Evolutionary conservation across 2,797 vertebrate species (phyloP), one percentile per base, ranked within the genome.

Genomic region (Neomorphus geoffroyi): DNA sequence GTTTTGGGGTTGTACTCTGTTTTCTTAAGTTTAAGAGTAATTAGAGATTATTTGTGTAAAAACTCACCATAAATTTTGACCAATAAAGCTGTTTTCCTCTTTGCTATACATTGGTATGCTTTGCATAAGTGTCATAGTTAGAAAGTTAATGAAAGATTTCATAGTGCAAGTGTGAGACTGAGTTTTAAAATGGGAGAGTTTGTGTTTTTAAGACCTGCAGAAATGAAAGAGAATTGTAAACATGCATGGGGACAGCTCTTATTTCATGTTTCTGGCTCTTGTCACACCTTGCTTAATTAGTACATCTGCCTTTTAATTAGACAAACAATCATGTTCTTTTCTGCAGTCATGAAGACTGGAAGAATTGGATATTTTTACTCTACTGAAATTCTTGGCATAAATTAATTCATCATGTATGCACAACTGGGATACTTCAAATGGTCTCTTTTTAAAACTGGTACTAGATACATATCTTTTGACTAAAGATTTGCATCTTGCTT

Each of bases 221-320:
- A 66, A 91, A 27, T 75, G 78, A 61, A 96, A 67, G 15, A 74
- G 43, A 13, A 72, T 53, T 64, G 46, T 67, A 37, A 64, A n/a
- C 81, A 43, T 90, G 62, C 28, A 26, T 66, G 50, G 45, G 57
- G 65, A 35, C 60, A 56, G 5, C 64, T 83, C 60, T 81, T 77
- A 74, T 27, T 80, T 85, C 32, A 39, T 32, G 37, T 74, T 84
- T 88, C 37, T 91, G 10, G 9, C 62, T 95, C 60, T 53, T 90
- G 82, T 96, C 93, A 90, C 62, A 62, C 86, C 71, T 94, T 88
- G n/a, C 24, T 92, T 95, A 95, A 84, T 96, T 96, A 81, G 80
- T 88, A 77, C 37, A 90, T 86, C 65, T 92, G 41, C 45, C 89
- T 93, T 94, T 78, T 96, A 96, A 95, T 96, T 92, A 95, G 73